Evolutionary conservation across 2,888 invertebrate genomes (phyloP), one percentile per base, ranked within the genome.

Genomic region (Sesamia inferens): DNA sequence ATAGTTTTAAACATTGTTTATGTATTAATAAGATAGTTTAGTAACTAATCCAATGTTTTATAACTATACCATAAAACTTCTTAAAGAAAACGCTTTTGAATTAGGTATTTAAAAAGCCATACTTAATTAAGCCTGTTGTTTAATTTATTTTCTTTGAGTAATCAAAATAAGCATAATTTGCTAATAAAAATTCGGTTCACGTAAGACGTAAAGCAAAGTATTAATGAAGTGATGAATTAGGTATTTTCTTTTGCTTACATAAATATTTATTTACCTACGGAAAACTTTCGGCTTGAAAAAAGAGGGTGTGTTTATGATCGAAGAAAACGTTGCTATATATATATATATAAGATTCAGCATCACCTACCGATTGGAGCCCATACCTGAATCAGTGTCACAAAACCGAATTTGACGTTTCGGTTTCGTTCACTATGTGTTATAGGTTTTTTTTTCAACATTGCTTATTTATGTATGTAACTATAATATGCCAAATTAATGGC

Each of bases 181-280:
- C 39, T 57, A 42, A 65, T 71, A 74, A 78, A 83, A 81, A 71
- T 62, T 78, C 65, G 19, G 63, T n/a, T 55, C 65, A 82, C 78
- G 81, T 74, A 70, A 55, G 58, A 78, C 66, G 75, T 75, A 78
- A 75, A 58, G 11, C 16, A 68, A 74, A 79, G 74, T 68, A 58
- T 70, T 70, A 80, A 78, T 80, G 59, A 72, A 69, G 44, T 78
- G 48, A 78, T 78, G 63, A 78, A 81, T 75, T 51, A 62, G 39
- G 61, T 59, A 57, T 65, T 68, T 78, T 69, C 16, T 77, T 59
- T 66, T 47, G 19, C 61, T 0, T 51, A 13, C 14, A 39, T 59
- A 58, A 54, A 58, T 63, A 31, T 51, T 31, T 19, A 47, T 22
- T 13, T 24, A 68, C 44, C 5, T 14, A 31, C 0, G 39, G 42